Evolutionary conservation across 2,797 vertebrate species (phyloP).

Genomic region (Gymnopithys bicolor): DNA sequence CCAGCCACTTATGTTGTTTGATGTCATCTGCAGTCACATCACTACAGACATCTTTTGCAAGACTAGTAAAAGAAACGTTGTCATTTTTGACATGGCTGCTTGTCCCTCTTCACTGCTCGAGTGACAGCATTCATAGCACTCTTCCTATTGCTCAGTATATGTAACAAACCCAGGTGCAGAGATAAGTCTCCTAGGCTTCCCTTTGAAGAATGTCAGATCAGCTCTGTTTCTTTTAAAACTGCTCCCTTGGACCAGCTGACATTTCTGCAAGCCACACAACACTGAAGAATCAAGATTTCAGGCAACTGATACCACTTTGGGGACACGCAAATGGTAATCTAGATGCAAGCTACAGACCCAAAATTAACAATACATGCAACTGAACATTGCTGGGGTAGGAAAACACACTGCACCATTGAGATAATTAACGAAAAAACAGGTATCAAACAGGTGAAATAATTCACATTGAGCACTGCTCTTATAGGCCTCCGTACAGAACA

Average conservation of each 20-base stretch:
- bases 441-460: constrained; percentile 29
- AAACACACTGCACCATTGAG: neutral
- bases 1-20: constrained; percentile 68
- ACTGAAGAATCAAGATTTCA: constrained; percentile 53
- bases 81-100: constrained; percentile 75
- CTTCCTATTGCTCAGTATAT: constrained; percentile 48
- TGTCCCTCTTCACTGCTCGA: constrained; percentile 71
- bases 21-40: constrained; percentile 75
- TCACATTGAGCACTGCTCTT: neutral
- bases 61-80: constrained; percentile 70
- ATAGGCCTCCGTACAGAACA: constrained; percentile 8
- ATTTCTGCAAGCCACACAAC: constrained; percentile 46
- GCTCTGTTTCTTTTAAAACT: constrained; percentile 50
- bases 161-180: constrained; percentile 69
- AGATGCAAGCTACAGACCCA: constrained; percentile 30
- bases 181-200: constrained; percentile 61
- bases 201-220: constrained; percentile 67
- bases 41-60: constrained; percentile 70
- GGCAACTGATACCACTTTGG: constrained; percentile 50
- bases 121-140: constrained; percentile 66
- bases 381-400: neutral
- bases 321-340: constrained; percentile 9
- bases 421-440: neutral
- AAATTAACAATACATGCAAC: constrained; percentile 34
- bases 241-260: constrained; percentile 68